These are phyloP conservation scores for Lepidurus couesii DNA, from an alignment of 1,140 invertebrate species.

Conservation along the genomic window DNA sequence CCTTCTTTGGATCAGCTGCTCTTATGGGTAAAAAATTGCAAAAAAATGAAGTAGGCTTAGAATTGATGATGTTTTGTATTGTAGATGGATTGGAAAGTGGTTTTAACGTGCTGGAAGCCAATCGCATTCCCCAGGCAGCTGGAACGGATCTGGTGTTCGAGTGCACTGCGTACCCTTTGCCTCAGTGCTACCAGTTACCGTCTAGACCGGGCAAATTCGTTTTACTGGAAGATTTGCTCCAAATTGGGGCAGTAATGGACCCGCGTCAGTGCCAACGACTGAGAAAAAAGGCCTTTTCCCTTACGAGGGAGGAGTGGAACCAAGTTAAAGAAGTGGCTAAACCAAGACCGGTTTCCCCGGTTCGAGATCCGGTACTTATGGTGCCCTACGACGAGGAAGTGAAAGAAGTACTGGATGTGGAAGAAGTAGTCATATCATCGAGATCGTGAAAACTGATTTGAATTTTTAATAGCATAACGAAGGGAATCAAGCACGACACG, in stretches of 20 bases:
- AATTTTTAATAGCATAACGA: neutral
- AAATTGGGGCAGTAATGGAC: neutral
- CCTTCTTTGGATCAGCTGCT: neutral
- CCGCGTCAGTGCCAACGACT: neutral
- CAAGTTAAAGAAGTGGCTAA: neutral
- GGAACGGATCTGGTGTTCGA: neutral
- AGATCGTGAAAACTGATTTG: neutral
- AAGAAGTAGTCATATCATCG: conserved; percentile 22
- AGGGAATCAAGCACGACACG: neutral
- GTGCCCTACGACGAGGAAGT: neutral
- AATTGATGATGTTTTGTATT: neutral
- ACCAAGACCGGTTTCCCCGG: neutral
- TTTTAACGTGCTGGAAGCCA: neutral
- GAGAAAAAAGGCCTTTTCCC: neutral
- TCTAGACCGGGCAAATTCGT: neutral
- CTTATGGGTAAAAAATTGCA: neutral
- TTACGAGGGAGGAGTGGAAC: neutral
- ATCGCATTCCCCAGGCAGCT: neutral
- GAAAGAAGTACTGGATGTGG: neutral
- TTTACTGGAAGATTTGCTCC: neutral
- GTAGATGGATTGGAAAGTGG: neutral
- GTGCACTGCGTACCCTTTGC: neutral
- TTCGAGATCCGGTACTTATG: conserved; percentile 5
- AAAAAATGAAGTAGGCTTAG: too few relatives aligned
- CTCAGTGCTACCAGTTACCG: neutral